Evolutionary conservation across 2,888 invertebrate genomes (phyloP), one percentile per base, ranked within the genome.

Genomic region (Tetrapedia diversipes): DNA sequence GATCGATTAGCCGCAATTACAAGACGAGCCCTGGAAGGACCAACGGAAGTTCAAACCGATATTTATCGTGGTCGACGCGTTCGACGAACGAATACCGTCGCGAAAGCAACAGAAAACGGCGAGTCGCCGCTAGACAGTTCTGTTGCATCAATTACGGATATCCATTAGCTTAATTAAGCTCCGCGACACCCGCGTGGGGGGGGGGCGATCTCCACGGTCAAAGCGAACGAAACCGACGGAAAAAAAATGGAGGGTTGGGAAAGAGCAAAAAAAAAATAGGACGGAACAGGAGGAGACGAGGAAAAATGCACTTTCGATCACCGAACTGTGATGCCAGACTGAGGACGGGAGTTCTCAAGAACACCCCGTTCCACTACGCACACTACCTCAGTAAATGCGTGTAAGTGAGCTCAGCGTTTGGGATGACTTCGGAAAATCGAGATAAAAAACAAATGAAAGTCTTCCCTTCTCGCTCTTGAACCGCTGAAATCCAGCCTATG

Each of bases 111-210:
- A 43, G 71, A 53, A 60, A 66, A 70, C 60, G 77, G 19, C 27
- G 24, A 41, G 32, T 56, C 53, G 63, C 41, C 65, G 22, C 27
- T 61, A 76, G 80, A 56, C 73, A 75, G 71, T 83, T 60, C 63
- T 72, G 74, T 73, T 71, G 67, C 79, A 74, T 81, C 84, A 84
- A 85, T 85, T 86, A 82, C 79, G 82, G 69, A 67, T 84, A 80
- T 84, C 86, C 86, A 85, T 85, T 85, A 85, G 79, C 76, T 82
- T 86, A 79, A 86, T 85, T 86, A 84, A 84, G 74, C 74, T 59
- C 47, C 59, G 75, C 64, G 79, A 79, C 79, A 81, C 69, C 53
- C 67, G 70, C 53, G 63, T 45, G 53, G 65, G 68, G 66, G 51
- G 80, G 64, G n/a, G n/a, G n/a, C n/a, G n/a, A n/a, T n/a, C n/a